Base-by-base conservation (phyloP, 2,113 vertebrate species). In the Nothobranchius furzeri region DNA sequence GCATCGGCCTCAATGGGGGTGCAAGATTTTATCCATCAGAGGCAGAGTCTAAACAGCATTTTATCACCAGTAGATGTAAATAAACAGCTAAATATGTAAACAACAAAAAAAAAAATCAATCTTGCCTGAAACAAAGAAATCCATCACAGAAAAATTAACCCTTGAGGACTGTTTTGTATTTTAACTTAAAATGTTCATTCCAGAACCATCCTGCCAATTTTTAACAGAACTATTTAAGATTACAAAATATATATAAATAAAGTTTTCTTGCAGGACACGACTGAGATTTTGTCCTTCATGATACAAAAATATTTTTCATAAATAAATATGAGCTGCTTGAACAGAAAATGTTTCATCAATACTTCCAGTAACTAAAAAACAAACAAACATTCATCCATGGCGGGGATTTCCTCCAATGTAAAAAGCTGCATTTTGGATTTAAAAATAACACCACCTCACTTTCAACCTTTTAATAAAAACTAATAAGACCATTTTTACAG, bases 381-480 rank as follows among this genome's bases (percentile, higher is more conserved):
- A 71, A 64, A 15, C 58, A 77, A 66, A 64, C 58, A 50, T 35
- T 60, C 35, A 24, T 35, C 24, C 59, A n/a, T n/a, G 12, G 47
- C 10, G 15, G 6, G 42, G 40, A 12, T 68, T 71, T 47, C 6
- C 20, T 63, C 30, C 37, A 57, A 30, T 30, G 30, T 30, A 30
- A 30, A 64, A 56, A 49, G 64, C 20, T 51, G 37, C 53, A 56
- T n/a, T 17, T 40, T 9, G 7, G 13, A 70, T 74, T 76, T 58
- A 70, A 49, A 78, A 78, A 79, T 15, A 65, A 74, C 20, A 68
- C 53, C 60, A 67, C 68, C 58, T 46, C 80, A 79, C 78, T 80
- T 87, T 80, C 52, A 90, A 76, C 78, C 61, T 72, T 88, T 90
- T 85, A 89, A 89, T 90, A 87, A 85, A 90, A 87, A 75, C 81